These are phyloP conservation scores for Aphrophora alni DNA, from an alignment of 2,888 invertebrate genomes.

Conservation along the genomic window DNA sequence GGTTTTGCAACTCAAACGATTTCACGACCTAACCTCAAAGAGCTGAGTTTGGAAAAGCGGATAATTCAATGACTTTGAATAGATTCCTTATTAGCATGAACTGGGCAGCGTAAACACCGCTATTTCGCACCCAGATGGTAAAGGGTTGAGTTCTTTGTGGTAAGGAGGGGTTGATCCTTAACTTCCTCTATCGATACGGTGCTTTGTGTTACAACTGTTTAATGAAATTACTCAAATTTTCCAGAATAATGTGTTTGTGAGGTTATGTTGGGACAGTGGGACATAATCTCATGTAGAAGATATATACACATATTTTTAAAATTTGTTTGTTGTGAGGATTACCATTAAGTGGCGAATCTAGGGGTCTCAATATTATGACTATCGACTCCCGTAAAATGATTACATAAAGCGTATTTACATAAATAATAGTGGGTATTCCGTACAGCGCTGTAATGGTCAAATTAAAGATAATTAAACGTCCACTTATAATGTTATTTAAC, in stretches of 20 bases:
- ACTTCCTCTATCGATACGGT: neutral
- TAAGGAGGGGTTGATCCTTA: neutral
- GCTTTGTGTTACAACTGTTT: neutral
- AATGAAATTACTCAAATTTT: neutral
- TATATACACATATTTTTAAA: too few relatives aligned
- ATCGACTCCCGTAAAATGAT: too few relatives aligned
- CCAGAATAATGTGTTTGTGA: neutral
- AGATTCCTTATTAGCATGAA: slow-evolving; percentile 5
- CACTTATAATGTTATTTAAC: too few relatives aligned
- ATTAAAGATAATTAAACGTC: too few relatives aligned
- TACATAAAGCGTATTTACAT: too few relatives aligned
- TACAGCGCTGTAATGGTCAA: too few relatives aligned
- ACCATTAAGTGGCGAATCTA: too few relatives aligned
- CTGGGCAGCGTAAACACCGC: neutral
- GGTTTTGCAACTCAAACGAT: neutral
- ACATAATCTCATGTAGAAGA: too few relatives aligned
- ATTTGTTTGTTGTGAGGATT: too few relatives aligned
- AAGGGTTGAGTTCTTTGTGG: neutral
- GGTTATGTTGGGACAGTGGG: too few relatives aligned
- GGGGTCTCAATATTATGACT: too few relatives aligned
- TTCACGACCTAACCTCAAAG: neutral
- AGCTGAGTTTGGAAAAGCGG: neutral
- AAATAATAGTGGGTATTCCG: too few relatives aligned
- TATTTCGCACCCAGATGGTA: neutral
- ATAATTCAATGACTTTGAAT: neutral